A percentile compares a stretch with the other conserved stretches of the same genome.
Conservation (phyloP, 2,113 vertebrate genomes). For the Cottus gobio region DNA sequence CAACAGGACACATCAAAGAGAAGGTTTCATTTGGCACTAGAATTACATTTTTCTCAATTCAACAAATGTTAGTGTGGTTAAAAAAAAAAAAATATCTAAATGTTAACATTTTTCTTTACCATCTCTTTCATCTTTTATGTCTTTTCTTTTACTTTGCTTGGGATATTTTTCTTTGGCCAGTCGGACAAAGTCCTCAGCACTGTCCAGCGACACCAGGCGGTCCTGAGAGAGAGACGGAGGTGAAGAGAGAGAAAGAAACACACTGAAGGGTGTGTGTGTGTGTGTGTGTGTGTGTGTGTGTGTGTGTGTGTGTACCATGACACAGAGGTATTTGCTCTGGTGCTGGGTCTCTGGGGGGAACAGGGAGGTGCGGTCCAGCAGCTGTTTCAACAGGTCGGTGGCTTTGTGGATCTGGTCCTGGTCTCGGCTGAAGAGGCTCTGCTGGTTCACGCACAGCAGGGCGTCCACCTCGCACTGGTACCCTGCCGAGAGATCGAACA, state of each 20-base stretch:
- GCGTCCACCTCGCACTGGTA: slow-evolving; percentile 92
- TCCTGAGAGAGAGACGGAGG: slow-evolving; percentile 79
- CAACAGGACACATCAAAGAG: neutral
- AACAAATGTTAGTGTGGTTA: neutral
- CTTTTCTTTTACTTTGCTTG: slow-evolving; percentile 61
- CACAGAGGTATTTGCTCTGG: slow-evolving; percentile 87
- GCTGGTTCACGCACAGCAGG: slow-evolving; percentile 88
- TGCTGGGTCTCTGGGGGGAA: slow-evolving; percentile 86
- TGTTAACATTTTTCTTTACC: neutral
- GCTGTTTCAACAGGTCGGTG: slow-evolving; percentile 84
- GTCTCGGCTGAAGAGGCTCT: slow-evolving; percentile 82
- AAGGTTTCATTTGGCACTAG: neutral
- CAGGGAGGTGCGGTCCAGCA: slow-evolving; percentile 89
- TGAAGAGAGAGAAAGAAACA: neutral
- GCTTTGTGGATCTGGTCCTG: slow-evolving; percentile 85
- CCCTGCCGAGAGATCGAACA: slow-evolving; percentile 75
- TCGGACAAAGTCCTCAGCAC: slow-evolving; percentile 90
- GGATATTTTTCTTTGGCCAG: slow-evolving; percentile 88
- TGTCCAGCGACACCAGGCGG: slow-evolving; percentile 90
- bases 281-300: slow-evolving; percentile 5
- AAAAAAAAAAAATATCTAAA: neutral
- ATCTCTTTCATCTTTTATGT: neutral
- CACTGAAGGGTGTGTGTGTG: slow-evolving; percentile 27
- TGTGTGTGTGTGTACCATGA: slow-evolving; percentile 84
- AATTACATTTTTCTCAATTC: neutral